These are phyloP conservation scores for Mormyrus iriodes DNA, from an alignment of 2,113 vertebrate genomes.

Conservation along the genomic window DNA sequence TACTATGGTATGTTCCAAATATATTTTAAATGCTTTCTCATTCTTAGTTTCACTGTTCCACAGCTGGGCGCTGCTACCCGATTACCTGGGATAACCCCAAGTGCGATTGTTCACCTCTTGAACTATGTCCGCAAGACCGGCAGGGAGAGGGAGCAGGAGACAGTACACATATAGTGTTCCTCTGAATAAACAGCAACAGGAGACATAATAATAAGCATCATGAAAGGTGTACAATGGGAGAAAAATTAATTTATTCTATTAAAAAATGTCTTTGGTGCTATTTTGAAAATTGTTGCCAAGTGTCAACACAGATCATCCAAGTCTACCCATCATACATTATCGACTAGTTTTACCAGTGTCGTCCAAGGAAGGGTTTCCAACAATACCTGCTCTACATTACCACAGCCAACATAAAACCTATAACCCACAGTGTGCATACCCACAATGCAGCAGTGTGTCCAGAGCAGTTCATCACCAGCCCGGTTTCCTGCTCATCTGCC, in stretches of 20 bases:
- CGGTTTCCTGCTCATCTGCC: slow-evolving; percentile 47
- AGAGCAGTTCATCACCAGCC: slow-evolving; percentile 20
- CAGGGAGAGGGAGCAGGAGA: not conserved
- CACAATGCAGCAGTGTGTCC: slow-evolving; percentile 21
- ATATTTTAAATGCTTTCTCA: not conserved
- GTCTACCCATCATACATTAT: not conserved
- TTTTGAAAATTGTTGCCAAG: not conserved
- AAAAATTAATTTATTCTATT: not conserved
- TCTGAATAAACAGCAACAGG: not conserved
- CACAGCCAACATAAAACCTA: slow-evolving; percentile 20
- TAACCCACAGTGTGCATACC: slow-evolving; percentile 35
- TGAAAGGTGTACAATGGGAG: not conserved
- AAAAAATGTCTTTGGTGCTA: not conserved
- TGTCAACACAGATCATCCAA: not conserved
- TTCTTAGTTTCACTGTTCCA: slow-evolving; percentile 15
- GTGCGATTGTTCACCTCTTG: slow-evolving; percentile 76
- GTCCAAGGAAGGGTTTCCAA: not conserved
- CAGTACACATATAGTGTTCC: not conserved
- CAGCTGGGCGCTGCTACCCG: slow-evolving; percentile 82
- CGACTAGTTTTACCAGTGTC: not conserved
- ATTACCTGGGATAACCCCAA: slow-evolving; percentile 82
- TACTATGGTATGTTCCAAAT: not conserved
- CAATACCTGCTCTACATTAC: not conserved
- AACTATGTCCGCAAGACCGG: slow-evolving; percentile 57
- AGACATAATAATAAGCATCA: not conserved